Percentiles rank a stretch among this genome's conserved stretches.
phyloP scores from a whole-genome alignment of 2,797 vertebrate species.

The Brachyalestes nurse region DNA sequence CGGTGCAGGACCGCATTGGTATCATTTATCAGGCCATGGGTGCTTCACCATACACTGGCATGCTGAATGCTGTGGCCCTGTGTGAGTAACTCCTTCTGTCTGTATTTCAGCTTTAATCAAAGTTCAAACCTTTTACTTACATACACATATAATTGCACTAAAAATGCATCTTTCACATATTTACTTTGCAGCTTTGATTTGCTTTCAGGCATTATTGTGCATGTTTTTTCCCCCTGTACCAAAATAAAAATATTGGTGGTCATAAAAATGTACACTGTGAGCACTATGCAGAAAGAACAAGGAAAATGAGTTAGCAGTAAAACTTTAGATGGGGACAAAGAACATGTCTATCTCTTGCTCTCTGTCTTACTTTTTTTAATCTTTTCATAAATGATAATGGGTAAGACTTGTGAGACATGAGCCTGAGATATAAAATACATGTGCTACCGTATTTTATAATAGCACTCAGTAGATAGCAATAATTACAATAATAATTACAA shows the following conservation, averaged over 20 bases:
- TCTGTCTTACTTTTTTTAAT: background rate
- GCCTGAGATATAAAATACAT: constrained; percentile 46
- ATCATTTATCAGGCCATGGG: constrained; percentile 90
- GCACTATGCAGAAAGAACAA: background rate
- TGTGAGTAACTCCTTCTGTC: constrained; percentile 81
- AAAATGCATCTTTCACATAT: background rate
- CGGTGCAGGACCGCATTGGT: constrained; percentile 91
- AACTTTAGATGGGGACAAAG: background rate
- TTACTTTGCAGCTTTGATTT: background rate
- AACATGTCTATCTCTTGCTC: background rate
- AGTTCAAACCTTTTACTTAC: background rate
- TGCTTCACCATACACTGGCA: constrained; percentile 89
- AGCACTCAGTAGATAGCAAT: background rate
- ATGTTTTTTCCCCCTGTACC: background rate
- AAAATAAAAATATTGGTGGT: no score
- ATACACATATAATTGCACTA: background rate
- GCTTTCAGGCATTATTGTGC: background rate
- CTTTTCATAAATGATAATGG: constrained; percentile 27
- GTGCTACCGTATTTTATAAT: constrained; percentile 29
- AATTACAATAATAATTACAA: no score
- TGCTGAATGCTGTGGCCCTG: constrained; percentile 91
- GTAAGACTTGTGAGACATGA: background rate
- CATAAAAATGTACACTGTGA: background rate
- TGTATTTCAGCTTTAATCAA: background rate
- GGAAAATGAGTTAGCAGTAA: background rate